These are phyloP conservation scores for Hipparchia semele DNA, from an alignment of 2,888 invertebrate species.

Conservation along the genomic window DNA sequence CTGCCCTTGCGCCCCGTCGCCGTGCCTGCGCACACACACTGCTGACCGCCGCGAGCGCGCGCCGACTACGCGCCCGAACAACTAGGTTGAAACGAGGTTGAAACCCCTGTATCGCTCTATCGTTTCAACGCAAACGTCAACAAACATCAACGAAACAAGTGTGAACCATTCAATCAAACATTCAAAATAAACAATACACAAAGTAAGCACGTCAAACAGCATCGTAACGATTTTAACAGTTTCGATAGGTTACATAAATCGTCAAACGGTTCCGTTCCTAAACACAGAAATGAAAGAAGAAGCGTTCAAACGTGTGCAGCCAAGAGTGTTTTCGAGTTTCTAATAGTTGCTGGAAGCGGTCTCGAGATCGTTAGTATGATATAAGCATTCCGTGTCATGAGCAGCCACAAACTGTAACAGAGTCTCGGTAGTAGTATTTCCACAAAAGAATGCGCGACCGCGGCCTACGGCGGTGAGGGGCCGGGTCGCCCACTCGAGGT, in stretches of 20 bases:
- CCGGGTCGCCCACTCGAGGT: conserved; percentile 44
- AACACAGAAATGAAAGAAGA: conserved; percentile 81
- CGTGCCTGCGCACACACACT: conserved; percentile 68
- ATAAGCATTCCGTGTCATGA: conserved; percentile 81
- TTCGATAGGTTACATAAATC: conserved; percentile 64
- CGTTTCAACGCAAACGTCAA: conserved; percentile 37
- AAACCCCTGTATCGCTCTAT: conserved; percentile 35
- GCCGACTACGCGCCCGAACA: conserved; percentile 31
- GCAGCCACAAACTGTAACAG: conserved; percentile 72
- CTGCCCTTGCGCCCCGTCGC: conserved; percentile 82
- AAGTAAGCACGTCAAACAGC: conserved; percentile 82
- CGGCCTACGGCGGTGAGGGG: conserved; percentile 52
- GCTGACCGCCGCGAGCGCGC: conserved; percentile 48
- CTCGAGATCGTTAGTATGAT: conserved; percentile 66
- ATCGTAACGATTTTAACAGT: conserved; percentile 78
- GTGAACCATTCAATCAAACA: conserved; percentile 76
- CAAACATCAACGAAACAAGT: conserved; percentile 51
- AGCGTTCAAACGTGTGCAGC: conserved; percentile 80
- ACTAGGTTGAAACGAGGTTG: conserved; percentile 36
- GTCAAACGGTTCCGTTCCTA: conserved; percentile 69
- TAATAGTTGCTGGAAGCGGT: conserved; percentile 80
- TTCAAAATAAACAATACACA: conserved; percentile 76
- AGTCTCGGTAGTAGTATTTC: conserved; percentile 54
- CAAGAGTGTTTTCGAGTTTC: conserved; percentile 80
- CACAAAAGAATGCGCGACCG: conserved; percentile 57